phyloP scores from a whole-genome alignment of 2,888 invertebrate genomes.

The Pterostichus niger region DNA sequence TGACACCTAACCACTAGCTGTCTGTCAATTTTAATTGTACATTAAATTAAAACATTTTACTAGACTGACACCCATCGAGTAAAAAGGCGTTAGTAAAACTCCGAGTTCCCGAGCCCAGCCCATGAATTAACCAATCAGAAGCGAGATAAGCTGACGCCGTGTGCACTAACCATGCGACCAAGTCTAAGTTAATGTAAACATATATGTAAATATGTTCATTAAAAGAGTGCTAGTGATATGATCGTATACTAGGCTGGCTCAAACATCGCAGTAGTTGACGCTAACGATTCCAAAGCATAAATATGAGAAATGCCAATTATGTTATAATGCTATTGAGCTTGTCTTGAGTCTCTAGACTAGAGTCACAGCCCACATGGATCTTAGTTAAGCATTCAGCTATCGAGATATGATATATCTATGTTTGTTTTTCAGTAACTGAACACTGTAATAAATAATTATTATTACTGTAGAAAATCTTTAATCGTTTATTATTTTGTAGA shows the following conservation, averaged over 20 bases:
- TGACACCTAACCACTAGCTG: too few species aligned
- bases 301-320: slow-evolving; percentile 26
- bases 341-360: background rate
- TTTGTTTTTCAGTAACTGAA: slow-evolving; percentile 14
- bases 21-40: too few species aligned
- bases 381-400: background rate
- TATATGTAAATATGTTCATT: slow-evolving; percentile 53
- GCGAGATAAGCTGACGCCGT: background rate
- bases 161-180: background rate
- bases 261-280: background rate
- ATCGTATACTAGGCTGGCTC: background rate
- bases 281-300: slow-evolving; percentile 5
- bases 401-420: background rate
- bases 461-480: background rate
- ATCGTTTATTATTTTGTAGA: background rate
- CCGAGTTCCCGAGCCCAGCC: background rate
- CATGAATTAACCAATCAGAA: slow-evolving; percentile 16
- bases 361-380: background rate
- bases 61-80: background rate
- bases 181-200: slow-evolving; percentile 34
- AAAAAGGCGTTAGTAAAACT: background rate
- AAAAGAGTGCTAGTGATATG: slow-evolving; percentile 10
- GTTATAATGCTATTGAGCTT: background rate
- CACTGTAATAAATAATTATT: slow-evolving; percentile 6
- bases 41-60: too few species aligned